A percentile compares a stretch with the other conserved stretches of the same genome.
phyloP scores from a whole-genome alignment of 2,113 vertebrate genomes.

The Theristicus caerulescens region DNA sequence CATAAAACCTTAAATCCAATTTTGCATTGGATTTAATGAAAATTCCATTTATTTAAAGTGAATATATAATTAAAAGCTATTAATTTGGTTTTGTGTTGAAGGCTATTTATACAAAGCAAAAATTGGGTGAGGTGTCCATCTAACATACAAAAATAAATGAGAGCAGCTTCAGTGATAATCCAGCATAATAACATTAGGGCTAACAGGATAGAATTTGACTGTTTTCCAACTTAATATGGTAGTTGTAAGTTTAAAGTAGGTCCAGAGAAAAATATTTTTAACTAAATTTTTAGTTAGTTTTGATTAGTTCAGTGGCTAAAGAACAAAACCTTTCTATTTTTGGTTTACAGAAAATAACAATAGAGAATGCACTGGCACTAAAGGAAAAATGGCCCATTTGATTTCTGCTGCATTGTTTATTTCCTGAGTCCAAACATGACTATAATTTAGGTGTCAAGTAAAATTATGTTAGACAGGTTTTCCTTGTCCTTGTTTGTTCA shows the following conservation, averaged over 20 bases:
- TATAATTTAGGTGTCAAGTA: constrained; percentile 16
- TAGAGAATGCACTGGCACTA: not conserved
- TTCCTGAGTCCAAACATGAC: not conserved
- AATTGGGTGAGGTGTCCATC: not conserved
- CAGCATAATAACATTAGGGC: not conserved
- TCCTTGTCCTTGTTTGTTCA: constrained; percentile 9
- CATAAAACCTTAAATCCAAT: not conserved
- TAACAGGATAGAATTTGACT: not conserved
- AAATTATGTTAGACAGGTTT: constrained; percentile 20
- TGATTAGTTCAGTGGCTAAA: not conserved
- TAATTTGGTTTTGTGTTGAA: not conserved
- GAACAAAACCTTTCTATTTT: not conserved
- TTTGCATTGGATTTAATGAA: not conserved
- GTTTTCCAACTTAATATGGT: not conserved
- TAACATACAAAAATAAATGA: not conserved
- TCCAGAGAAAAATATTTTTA: not conserved
- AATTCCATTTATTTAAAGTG: not conserved
- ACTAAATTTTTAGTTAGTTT: not conserved
- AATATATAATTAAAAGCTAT: not conserved
- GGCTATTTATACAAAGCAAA: not conserved
- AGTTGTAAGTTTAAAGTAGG: not conserved
- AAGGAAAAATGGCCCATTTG: not conserved
- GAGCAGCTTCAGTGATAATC: not conserved
- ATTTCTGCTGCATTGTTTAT: not conserved
- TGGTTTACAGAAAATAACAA: not conserved